Evolutionary conservation across 2,113 vertebrate species (phyloP).

Genomic region (Macrotis lagotis): DNA sequence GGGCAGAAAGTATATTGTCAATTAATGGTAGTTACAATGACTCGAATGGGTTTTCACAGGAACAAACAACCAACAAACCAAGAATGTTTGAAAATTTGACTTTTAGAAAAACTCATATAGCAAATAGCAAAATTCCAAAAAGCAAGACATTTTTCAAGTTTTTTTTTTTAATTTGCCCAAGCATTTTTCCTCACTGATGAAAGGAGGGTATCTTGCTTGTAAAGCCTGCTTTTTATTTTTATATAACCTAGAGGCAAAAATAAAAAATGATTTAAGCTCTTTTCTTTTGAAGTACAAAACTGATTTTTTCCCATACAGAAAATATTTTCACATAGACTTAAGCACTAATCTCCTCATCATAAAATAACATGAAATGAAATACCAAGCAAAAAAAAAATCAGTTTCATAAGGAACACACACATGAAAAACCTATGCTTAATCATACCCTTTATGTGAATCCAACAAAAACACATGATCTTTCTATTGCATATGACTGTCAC

Average conservation of each 20-base stretch:
- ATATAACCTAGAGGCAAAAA: conserved; percentile 57
- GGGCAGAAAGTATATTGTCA: conserved; percentile 29
- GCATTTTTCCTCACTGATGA: neutral
- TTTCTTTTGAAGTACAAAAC: conserved; percentile 60
- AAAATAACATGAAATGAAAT: conserved; percentile 47
- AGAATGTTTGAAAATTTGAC: conserved; percentile 45
- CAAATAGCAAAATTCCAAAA: conserved; percentile 2
- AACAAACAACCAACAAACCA: neutral
- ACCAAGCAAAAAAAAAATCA: conserved; percentile 41
- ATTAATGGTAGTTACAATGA: neutral
- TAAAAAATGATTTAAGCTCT: conserved; percentile 47
- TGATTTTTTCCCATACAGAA: conserved; percentile 34
- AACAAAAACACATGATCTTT: neutral
- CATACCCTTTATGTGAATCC: neutral
- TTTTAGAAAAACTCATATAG: neutral
- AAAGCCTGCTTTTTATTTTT: conserved; percentile 60
- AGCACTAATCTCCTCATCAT: conserved; percentile 26
- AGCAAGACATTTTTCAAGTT: neutral
- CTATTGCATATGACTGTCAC: no score
- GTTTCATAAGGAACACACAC: conserved; percentile 44
- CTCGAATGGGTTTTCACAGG: conserved; percentile 27
- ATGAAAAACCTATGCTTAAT: neutral
- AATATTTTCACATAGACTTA: conserved; percentile 50
- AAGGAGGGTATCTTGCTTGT: conserved; percentile 15
- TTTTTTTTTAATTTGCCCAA: neutral